These are phyloP conservation scores for Gobionotothen gibberifrons DNA, from an alignment of 2,797 vertebrate genomes.

Conservation along the genomic window DNA sequence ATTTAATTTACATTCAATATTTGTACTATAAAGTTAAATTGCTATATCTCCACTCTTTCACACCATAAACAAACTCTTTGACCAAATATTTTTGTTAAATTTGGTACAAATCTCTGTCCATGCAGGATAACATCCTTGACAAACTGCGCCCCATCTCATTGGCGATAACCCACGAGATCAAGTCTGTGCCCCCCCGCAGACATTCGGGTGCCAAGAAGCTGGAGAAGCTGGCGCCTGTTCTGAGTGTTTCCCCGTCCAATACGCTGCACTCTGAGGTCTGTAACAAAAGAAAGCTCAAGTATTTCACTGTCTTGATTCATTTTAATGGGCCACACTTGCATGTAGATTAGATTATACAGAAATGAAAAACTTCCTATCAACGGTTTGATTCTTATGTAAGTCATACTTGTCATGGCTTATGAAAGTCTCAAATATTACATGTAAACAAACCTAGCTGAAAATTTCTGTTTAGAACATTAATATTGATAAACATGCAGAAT, in stretches of 20 bases:
- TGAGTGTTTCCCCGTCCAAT: constrained; percentile 86
- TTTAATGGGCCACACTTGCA: constrained; percentile 11
- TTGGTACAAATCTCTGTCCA: constrained; percentile 1
- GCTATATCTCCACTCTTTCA: background rate
- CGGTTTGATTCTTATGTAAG: background rate
- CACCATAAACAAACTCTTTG: background rate
- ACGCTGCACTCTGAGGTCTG: constrained; percentile 88
- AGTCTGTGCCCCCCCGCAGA: constrained; percentile 74
- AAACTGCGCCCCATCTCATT: constrained; percentile 92
- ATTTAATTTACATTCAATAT: background rate
- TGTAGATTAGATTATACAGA: background rate
- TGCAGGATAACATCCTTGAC: constrained; percentile 88
- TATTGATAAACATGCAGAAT: background rate
- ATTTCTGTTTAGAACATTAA: background rate
- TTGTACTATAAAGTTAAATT: background rate
- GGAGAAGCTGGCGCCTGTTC: constrained; percentile 84
- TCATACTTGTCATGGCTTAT: background rate
- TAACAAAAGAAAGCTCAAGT: constrained; percentile 6
- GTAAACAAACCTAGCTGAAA: background rate
- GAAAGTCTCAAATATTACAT: background rate
- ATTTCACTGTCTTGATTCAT: background rate
- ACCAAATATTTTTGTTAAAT: background rate
- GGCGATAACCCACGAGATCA: constrained; percentile 88
- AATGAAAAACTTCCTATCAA: constrained; percentile 10
- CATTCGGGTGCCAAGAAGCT: constrained; percentile 78